Base-by-base conservation (phyloP, 2,888 invertebrate genomes). In the Trissolcus japonicus region DNA sequence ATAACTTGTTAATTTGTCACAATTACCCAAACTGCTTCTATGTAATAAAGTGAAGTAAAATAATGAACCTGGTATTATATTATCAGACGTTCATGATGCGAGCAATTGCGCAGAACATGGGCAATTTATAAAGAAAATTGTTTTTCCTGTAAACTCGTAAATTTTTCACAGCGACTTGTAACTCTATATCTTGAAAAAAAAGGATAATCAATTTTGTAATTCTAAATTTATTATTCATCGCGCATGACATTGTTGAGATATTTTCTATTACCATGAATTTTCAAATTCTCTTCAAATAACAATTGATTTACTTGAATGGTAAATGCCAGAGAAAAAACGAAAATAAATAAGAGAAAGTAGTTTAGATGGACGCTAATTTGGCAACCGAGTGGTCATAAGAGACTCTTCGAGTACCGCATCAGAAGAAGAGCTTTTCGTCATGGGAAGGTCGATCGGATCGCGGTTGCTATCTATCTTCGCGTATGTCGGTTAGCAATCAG, bases 401-500 rank as follows among this genome's bases (percentile, higher is more conserved):
- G 78, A 67, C 67, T 35, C 35, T 69, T 78, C 71, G 66, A 78
- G 78, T 71, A 75, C 62, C 69, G 67, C 72, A 35, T 35, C 60
- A 67, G 60, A 35, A 79, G 78, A 71, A 73, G 41, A 78, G 78
- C 14, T 16, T 65, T 66, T 69, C 72, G 77, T 78, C 79, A 82
- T 80, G 80, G 80, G 82, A 83, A 84, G 82, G 81, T 82, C 81
- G 80, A 80, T 69, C 72, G 83, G 80, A 80, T 69, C 74, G 83
- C 83, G 82, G 83, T 82, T 83, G 83, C 83, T 85, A 85, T 86
- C 85, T 83, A 82, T 86, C 83, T 84, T 84, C 81, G 78, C 71
- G 82, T 82, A 84, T 81, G 83, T 85, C 83, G 84, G 80, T 80
- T 80, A 78, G 84, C 87, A 87, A 87, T 89, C 88, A 89, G 86